Base-by-base conservation (phyloP, 2,113 vertebrate species). In the Hirundichthys speculiger region DNA sequence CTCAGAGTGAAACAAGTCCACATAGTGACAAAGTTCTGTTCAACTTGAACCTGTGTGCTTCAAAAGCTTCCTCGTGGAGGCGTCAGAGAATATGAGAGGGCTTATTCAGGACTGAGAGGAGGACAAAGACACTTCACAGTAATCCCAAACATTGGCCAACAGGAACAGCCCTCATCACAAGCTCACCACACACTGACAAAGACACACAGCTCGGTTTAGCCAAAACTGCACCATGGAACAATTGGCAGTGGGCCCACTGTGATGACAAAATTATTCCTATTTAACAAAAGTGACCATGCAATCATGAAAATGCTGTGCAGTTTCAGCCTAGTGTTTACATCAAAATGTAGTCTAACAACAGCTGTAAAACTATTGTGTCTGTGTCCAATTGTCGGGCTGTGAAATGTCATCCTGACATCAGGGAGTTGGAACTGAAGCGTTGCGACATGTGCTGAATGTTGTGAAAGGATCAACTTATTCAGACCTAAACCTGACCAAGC, bases 91-190 rank as follows among this genome's bases (percentile, higher is more conserved):
- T 66, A 38, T 24, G 46, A 67, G 65, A 82, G 57, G 53, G 18
- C 60, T 74, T 58, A 55, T 72, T 72, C 75, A 55, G 45, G 38
- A 63, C 64, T 49, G 65, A 57, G 16, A 18, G 59, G 38, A 60
- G 43, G 0, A 12, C 21, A 53, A 56, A 73, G 45, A 18, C 69
- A 69, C 83, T 85, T 53, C 24, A 73, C 46, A 52, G 30, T 67
- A 56, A 49, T 77, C 72, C 68, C 47, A 13, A 15, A n/a, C 51
- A 50, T 51, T 34, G 30, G 30, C 30, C 62, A 45, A 64, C 62
- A 66, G 69, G 71, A 34, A 70, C n/a, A 79, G 74, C 66, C 77
- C 68, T 84, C 53, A 34, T 56, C 65, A 41, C 27, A 55, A 58
- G 34, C 22, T 48, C 80, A 59, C 77, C 56, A 77, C 64, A 76